phyloP scores from a whole-genome alignment of 2,113 vertebrate genomes.

The Donacobius atricapilla region DNA sequence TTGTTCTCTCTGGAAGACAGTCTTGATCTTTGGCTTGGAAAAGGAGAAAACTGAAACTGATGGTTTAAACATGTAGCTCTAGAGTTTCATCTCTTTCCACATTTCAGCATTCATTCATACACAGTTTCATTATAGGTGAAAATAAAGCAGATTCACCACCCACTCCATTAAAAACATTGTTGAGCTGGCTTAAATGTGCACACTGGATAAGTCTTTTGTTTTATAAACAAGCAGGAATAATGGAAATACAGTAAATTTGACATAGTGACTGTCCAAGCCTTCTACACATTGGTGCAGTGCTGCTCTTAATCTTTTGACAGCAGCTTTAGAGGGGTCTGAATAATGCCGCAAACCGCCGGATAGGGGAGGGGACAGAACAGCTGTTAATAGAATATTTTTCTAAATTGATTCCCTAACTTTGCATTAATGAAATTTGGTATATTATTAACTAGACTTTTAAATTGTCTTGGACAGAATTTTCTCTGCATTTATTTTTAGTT shows the following conservation, averaged over 20 bases:
- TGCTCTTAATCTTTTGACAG: neutral
- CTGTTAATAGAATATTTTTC: neutral
- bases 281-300: neutral
- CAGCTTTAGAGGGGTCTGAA: neutral
- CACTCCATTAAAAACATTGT: neutral
- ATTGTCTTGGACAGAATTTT: neutral
- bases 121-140: neutral
- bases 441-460: neutral
- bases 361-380: neutral
- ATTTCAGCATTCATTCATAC: neutral
- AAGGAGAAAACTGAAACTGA: neutral
- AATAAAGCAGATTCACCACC: neutral
- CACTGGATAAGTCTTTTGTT: neutral
- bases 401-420: neutral
- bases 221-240: neutral
- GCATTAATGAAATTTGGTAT: neutral
- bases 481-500: neutral
- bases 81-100: neutral
- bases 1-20: neutral
- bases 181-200: neutral
- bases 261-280: neutral
- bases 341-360: neutral
- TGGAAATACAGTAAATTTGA: neutral
- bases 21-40: neutral
- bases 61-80: neutral